A percentile compares a stretch with the other conserved stretches of the same genome.
Evolutionary conservation across 2,888 invertebrate genomes (phyloP).

Genomic region (Drosophila austrosaltans): DNA sequence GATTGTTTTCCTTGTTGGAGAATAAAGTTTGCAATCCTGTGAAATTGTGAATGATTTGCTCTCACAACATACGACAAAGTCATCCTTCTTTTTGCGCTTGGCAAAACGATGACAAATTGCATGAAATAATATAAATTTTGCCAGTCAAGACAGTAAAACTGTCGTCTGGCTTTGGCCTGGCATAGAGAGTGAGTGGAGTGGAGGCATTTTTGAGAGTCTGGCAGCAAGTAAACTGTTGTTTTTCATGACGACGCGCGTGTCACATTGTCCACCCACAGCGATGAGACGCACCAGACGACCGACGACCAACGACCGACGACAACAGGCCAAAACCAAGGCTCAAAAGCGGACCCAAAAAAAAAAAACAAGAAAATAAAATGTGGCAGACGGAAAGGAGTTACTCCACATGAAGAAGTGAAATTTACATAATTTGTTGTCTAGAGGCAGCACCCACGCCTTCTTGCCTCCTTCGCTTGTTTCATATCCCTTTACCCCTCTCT

Average conservation of each 20-base stretch:
- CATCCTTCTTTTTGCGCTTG: constrained; percentile 72
- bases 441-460: constrained; percentile 61
- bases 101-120: constrained; percentile 79
- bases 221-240: constrained; percentile 75
- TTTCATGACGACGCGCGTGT: constrained; percentile 80
- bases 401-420: constrained; percentile 50
- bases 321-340: constrained; percentile 18
- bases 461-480: background rate
- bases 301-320: constrained; percentile 62
- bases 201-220: constrained; percentile 51
- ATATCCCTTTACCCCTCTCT: background rate
- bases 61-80: constrained; percentile 55
- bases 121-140: constrained; percentile 80
- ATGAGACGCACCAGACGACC: constrained; percentile 15
- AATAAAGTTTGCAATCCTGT: background rate
- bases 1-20: background rate
- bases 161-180: constrained; percentile 55
- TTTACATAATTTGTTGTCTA: constrained; percentile 68
- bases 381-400: constrained; percentile 25
- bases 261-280: constrained; percentile 78
- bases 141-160: constrained; percentile 78
- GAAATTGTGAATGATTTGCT: constrained; percentile 60
- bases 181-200: constrained; percentile 20
- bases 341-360: background rate
- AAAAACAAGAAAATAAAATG: constrained; percentile 4